Conservation (phyloP, 2,797 vertebrate species). For the Ptychadena robeensis region DNA sequence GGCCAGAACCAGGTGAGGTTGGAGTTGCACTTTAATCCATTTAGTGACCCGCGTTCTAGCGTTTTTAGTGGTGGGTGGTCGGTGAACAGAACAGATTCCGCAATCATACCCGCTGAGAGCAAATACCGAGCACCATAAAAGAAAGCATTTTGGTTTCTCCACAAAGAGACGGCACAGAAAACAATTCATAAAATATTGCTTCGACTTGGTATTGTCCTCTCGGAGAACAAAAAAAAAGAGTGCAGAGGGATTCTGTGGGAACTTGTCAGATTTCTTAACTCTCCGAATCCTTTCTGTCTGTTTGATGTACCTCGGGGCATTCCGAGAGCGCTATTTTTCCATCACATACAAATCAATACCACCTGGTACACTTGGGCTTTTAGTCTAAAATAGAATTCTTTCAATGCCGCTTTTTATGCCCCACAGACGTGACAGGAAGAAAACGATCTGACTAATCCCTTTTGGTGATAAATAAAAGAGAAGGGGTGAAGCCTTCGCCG, state of each 20-base stretch:
- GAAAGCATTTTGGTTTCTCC: slow-evolving; percentile 16
- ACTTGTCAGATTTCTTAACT: slow-evolving; percentile 43
- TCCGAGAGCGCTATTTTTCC: slow-evolving; percentile 52
- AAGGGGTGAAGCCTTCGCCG: slow-evolving; percentile 5
- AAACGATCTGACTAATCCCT: slow-evolving; percentile 52
- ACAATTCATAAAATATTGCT: slow-evolving; percentile 35
- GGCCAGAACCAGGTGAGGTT: too few species aligned
- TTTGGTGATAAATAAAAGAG: slow-evolving; percentile 25
- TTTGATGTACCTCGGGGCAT: slow-evolving; percentile 50
- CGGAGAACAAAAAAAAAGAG: slow-evolving; percentile 16
- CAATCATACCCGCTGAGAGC: slow-evolving; percentile 10
- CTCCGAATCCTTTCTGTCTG: slow-evolving; percentile 45
- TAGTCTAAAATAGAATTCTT: slow-evolving; percentile 55
- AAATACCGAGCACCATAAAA: slow-evolving; percentile 17
- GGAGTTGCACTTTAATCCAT: too few species aligned
- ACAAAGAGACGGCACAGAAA: slow-evolving; percentile 21
- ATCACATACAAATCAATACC: slow-evolving; percentile 58
- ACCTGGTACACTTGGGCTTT: slow-evolving; percentile 53
- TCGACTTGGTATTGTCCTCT: slow-evolving; percentile 33
- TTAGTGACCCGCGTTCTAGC: background rate
- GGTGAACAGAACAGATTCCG: background rate
- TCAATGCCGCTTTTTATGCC: slow-evolving; percentile 43
- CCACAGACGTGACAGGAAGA: slow-evolving; percentile 39
- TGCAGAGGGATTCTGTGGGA: slow-evolving; percentile 36
- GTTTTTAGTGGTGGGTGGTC: background rate